Conservation (phyloP, 2,797 vertebrate genomes). For the Hydrophis major region DNA sequence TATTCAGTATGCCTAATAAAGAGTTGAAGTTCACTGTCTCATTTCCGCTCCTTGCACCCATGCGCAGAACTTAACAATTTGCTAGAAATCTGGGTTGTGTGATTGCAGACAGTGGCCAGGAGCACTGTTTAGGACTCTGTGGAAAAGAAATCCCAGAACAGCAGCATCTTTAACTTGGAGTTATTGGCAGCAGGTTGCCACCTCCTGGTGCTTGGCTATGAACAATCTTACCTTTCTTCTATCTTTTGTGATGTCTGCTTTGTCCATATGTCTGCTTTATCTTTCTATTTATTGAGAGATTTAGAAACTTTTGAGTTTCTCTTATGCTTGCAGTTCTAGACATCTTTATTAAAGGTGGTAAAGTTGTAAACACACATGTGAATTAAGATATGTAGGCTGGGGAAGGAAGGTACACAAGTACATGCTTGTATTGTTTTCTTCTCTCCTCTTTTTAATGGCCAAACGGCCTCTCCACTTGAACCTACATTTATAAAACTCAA, state of each 20-base stretch:
- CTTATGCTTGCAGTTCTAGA: background rate
- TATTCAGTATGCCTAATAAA: too few species aligned
- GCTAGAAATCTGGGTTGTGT: background rate
- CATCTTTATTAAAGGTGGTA: background rate
- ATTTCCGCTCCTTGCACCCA: too few species aligned
- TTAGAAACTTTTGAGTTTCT: background rate
- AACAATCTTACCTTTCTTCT: background rate
- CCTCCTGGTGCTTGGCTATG: background rate
- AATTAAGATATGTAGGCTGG: background rate
- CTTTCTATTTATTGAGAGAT: background rate
- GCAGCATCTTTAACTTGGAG: background rate
- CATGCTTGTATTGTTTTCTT: conserved; percentile 8
- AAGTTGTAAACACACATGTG: background rate
- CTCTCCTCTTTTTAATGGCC: conserved; percentile 24
- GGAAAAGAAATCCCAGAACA: background rate
- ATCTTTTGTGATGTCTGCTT: background rate
- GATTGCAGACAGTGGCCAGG: background rate
- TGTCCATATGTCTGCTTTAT: background rate
- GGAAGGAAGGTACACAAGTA: background rate
- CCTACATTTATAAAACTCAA: conserved; percentile 60
- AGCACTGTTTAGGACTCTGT: background rate
- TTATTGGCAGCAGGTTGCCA: background rate
- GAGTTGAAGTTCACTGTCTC: too few species aligned
- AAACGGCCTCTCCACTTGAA: conserved; percentile 49
- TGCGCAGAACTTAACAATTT: too few species aligned